These are phyloP conservation scores for Lagopus leucura DNA, from an alignment of 2,113 vertebrate species.

Conservation along the genomic window DNA sequence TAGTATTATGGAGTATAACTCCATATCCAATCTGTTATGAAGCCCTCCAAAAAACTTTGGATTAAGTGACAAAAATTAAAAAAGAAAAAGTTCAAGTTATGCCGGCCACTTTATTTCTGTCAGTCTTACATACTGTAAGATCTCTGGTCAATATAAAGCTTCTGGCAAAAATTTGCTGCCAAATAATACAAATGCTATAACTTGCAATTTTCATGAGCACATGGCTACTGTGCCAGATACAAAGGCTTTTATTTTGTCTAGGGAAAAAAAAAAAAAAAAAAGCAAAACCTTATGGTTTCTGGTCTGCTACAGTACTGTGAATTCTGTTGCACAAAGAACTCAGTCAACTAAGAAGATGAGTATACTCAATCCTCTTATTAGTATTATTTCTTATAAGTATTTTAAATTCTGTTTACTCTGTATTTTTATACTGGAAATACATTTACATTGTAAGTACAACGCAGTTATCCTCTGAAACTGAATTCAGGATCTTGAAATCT, in stretches of 20 bases:
- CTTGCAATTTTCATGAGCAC: background rate
- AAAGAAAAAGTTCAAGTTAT: background rate
- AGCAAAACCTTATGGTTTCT: background rate
- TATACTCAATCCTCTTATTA: background rate
- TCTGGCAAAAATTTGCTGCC: background rate
- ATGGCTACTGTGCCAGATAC: background rate
- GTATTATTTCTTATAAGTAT: background rate
- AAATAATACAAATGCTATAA: background rate
- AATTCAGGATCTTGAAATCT: background rate
- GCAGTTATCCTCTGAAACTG: background rate
- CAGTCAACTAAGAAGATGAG: background rate
- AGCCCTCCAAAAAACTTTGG: background rate
- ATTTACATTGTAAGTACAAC: fast-evolving
- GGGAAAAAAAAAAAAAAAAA: background rate
- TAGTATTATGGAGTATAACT: background rate
- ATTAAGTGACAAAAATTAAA: background rate
- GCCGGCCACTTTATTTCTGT: background rate
- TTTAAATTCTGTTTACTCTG: background rate
- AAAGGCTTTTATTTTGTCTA: background rate
- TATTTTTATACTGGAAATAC: background rate
- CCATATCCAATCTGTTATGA: background rate
- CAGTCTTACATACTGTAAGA: background rate
- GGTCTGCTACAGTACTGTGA: background rate
- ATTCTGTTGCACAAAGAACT: background rate
- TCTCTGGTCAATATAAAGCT: background rate